These are phyloP conservation scores for Periphyllus acericola DNA, from an alignment of 2,888 invertebrate genomes.

Conservation along the genomic window DNA sequence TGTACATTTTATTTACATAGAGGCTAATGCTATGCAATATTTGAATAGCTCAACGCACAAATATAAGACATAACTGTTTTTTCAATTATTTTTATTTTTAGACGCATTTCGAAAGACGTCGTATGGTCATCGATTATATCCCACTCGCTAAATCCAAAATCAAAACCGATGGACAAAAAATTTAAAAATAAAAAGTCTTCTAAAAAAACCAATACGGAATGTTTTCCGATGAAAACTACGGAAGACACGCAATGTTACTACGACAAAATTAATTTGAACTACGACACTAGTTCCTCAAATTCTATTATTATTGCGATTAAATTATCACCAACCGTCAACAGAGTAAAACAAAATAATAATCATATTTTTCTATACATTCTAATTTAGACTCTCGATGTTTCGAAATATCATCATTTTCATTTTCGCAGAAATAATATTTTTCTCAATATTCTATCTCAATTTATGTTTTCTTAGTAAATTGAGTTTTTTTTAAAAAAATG, in stretches of 20 bases:
- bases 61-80: not conserved
- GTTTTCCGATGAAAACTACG: not conserved
- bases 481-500: not conserved
- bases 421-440: no score
- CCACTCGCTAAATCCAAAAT: not conserved
- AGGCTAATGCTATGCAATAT: not conserved
- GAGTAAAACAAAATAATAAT: conserved; percentile 8
- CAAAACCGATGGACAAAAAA: not conserved
- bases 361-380: no score
- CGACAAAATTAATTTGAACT: not conserved
- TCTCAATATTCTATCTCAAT: no score
- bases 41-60: not conserved
- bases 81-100: not conserved
- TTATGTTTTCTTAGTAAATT: no score
- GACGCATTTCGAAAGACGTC: conserved; percentile 7
- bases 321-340: conserved; percentile 7
- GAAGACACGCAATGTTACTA: not conserved
- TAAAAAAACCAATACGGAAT: not conserved
- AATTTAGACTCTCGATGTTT: no score
- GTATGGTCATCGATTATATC: conserved; percentile 35
- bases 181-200: not conserved
- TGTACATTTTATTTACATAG: no score
- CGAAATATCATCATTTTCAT: no score
- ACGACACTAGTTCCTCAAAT: not conserved
- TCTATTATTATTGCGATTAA: conserved; percentile 10